Evolutionary conservation across 1,140 invertebrate species (phyloP), one percentile per base, ranked within the genome.

Genomic region (Trichoplusia ni): DNA sequence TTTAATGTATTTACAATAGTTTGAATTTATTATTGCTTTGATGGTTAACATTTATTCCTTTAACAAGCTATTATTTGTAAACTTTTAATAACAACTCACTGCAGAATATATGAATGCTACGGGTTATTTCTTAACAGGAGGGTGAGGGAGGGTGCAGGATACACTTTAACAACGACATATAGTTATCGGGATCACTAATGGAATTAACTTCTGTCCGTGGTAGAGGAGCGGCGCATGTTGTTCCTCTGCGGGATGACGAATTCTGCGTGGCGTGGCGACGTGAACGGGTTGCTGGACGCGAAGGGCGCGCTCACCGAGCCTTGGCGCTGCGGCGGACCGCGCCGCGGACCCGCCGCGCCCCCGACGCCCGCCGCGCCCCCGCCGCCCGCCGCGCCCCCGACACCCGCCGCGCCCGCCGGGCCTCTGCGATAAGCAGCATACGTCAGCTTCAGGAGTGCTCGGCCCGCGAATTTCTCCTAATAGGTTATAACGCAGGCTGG

Each of bases 201-300:
- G 3, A n/a, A 8, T 46, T 72, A 82, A 35, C 68, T 75, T 40
- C 67, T 67, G 35, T 80, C 77, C 7, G 75, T 69, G 53, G 71
- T 77, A 25, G 84, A 82, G 27, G 77, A 76, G 8, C 83, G 76
- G n/a, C 89, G 72, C 6, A 79, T 38, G 58, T 66, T 79, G 71
- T 40, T 77, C 14, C 92, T 79, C 69, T 92, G 92, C 49, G 92
- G 92, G 56, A 93, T 93, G 33, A 93, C 91, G 81, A 93, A 93
- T 47, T 92, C 90, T 3, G 92, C 84, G 74, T 92, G 90, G 37
- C 91, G 78, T 6, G 90, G 29, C 8, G 56, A 35, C 19, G 56
- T 46, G 42, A 46, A 47, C 9, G 56, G 38, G 42, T 60, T 47
- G 5, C 27, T 37, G 4, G 56, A 60, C 16, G 56, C 29, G 56